phyloP scores from a whole-genome alignment of 2,113 vertebrate genomes.

The Amia ocellicauda region DNA sequence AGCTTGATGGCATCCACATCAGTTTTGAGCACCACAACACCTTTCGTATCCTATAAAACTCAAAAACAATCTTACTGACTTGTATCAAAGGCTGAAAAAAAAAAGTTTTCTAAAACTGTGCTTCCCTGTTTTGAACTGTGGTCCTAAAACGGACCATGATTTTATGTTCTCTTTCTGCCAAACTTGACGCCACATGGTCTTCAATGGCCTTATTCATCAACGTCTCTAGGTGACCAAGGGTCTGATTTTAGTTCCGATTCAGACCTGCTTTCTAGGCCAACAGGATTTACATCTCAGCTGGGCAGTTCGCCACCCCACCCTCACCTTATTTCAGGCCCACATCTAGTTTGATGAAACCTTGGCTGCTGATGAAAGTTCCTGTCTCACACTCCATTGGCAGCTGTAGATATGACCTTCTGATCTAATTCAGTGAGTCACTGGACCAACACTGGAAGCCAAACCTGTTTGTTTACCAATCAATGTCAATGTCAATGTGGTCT shows the following conservation, averaged over 20 bases:
- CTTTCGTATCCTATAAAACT: neutral
- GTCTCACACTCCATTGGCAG: constrained; percentile 36
- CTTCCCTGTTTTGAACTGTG: constrained; percentile 17
- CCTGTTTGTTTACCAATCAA: constrained; percentile 39
- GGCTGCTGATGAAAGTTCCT: constrained; percentile 43
- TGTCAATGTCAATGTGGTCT: constrained; percentile 41
- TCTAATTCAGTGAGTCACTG: constrained; percentile 22
- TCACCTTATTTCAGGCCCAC: constrained; percentile 31
- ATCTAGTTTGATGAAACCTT: constrained; percentile 44
- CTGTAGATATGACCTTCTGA: constrained; percentile 37
- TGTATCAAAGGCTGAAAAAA: constrained; percentile 29
- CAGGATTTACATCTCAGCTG: constrained; percentile 24
- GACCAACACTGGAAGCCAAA: constrained; percentile 28
- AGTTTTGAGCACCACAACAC: too few relatives aligned
- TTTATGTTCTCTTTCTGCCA: constrained; percentile 9
- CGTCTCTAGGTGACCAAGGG: neutral
- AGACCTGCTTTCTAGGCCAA: constrained; percentile 8
- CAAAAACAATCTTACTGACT: neutral
- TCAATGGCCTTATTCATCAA: constrained; percentile 21
- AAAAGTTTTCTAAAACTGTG: constrained; percentile 20
- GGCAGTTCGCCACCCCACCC: constrained; percentile 26
- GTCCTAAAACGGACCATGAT: constrained; percentile 2
- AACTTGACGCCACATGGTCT: constrained; percentile 17
- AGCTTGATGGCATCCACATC: too few relatives aligned
- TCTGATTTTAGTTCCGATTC: constrained; percentile 5